Evolutionary conservation across 53 echinoderm and acorn worm genomes (phyloP).

Genomic region (Echinarachnius parma): DNA sequence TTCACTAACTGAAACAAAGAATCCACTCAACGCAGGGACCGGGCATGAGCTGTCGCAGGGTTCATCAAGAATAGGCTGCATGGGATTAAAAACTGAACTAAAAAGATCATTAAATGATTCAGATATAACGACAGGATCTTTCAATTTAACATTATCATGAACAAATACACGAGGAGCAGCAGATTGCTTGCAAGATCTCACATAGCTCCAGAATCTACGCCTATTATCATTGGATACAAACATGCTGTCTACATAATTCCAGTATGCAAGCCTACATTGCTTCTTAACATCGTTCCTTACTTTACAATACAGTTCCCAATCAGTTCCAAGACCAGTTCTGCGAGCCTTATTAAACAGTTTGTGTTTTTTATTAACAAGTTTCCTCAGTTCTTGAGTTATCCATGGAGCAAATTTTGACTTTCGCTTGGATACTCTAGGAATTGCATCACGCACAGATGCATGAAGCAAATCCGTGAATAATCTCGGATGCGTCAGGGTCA

Average conservation of each 20-base stretch:
- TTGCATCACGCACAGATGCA: not conserved
- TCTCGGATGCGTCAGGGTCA: too few species aligned
- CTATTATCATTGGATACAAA: conserved; percentile 7
- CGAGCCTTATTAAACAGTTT: not conserved
- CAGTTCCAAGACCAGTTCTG: not conserved
- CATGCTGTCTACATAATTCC: not conserved
- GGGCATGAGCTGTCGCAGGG: too few species aligned
- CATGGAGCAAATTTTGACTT: conserved; percentile 3
- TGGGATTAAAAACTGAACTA: too few species aligned
- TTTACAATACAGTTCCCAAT: conserved; percentile 7
- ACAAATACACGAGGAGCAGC: conserved; percentile 11
- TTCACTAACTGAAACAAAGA: too few species aligned
- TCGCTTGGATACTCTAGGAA: not conserved
- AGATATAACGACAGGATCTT: not conserved
- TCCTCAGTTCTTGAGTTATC: not conserved
- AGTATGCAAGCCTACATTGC: not conserved
- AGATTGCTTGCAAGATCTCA: conserved; percentile 10
- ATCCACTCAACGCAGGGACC: too few species aligned
- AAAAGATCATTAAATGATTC: not conserved
- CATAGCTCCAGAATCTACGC: conserved; percentile 5
- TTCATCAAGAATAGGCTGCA: too few species aligned
- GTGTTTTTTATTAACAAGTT: not conserved
- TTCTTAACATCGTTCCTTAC: conserved; percentile 2
- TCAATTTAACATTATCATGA: not conserved
- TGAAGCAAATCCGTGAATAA: conserved; percentile 1